These are phyloP conservation scores for Prunella strophiata DNA, from an alignment of 2,797 vertebrate species.

Conservation along the genomic window DNA sequence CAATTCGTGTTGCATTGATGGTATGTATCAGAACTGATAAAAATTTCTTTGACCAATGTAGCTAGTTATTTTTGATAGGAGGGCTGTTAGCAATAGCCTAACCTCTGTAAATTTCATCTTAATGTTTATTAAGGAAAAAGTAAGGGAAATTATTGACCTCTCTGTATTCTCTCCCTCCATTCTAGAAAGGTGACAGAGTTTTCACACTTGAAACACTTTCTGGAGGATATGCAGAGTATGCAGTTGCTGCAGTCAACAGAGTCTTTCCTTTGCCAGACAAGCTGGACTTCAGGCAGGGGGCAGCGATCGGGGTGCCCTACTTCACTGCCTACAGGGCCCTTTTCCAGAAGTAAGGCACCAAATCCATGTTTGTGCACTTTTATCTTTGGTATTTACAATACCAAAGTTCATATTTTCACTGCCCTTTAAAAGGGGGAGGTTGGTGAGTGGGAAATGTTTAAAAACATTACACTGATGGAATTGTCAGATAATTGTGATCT, in stretches of 20 bases:
- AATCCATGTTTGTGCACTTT: neutral
- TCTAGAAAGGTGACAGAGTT: slow-evolving; percentile 89
- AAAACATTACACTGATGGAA: neutral
- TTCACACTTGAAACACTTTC: slow-evolving; percentile 82
- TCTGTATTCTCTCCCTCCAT: neutral
- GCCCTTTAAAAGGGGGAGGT: neutral
- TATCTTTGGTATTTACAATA: neutral
- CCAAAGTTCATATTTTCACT: rapidly evolving
- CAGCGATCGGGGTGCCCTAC: slow-evolving; percentile 88
- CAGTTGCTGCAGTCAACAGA: slow-evolving; percentile 77
- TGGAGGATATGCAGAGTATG: slow-evolving; percentile 91
- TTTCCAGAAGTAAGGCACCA: slow-evolving; percentile 85
- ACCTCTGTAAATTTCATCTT: neutral
- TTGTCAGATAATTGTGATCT: neutral
- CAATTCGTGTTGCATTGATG: neutral
- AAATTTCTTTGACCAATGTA: neutral
- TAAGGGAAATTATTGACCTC: neutral
- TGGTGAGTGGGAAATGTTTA: neutral
- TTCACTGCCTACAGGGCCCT: slow-evolving; percentile 92
- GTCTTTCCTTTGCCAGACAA: slow-evolving; percentile 82
- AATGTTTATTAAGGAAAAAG: neutral
- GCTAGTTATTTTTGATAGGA: neutral
- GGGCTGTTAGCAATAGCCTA: neutral
- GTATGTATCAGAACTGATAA: neutral
- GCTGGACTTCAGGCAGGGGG: slow-evolving; percentile 86